Percentiles rank a stretch among this genome's conserved stretches.
These are phyloP conservation scores for Copsychus sechellarum DNA, from an alignment of 2,113 vertebrate species.

Conservation along the genomic window DNA sequence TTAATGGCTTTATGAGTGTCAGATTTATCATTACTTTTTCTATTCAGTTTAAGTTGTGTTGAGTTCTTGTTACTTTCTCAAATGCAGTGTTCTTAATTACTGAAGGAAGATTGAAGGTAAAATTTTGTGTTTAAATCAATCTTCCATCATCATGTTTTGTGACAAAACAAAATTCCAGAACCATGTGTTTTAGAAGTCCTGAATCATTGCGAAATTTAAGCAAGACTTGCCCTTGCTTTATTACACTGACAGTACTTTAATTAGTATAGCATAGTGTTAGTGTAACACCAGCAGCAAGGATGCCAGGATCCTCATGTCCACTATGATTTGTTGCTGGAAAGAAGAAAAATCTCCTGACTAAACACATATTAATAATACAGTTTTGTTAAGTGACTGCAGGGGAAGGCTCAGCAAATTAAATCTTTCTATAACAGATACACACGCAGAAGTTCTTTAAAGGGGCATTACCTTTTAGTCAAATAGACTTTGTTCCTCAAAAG, in stretches of 20 bases:
- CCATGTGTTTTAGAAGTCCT: not conserved
- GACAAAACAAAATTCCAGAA: not conserved
- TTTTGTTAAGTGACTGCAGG: not conserved
- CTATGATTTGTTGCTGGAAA: not conserved
- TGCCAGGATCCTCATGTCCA: not conserved
- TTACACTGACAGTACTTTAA: not conserved
- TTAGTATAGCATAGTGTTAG: not conserved
- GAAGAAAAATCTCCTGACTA: not conserved
- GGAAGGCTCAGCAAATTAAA: not conserved
- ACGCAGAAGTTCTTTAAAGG: not conserved
- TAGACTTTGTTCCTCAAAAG: not conserved
- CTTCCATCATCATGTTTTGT: not conserved
- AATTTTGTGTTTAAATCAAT: not conserved
- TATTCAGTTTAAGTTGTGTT: not conserved
- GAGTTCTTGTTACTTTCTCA: not conserved
- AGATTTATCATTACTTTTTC: not conserved
- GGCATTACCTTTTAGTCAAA: not conserved
- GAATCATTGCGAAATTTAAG: not conserved
- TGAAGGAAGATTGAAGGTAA: not conserved
- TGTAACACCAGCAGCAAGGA: not conserved
- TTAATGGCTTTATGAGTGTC: not conserved
- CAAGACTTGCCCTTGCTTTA: not conserved
- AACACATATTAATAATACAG: not conserved
- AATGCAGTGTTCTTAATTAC: not conserved
- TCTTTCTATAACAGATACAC: not conserved